A percentile compares a stretch with the other conserved stretches of the same genome.
These are phyloP conservation scores for Siderastrea siderea DNA, from an alignment of 92 coral and sea anemone species.

Conservation along the genomic window DNA sequence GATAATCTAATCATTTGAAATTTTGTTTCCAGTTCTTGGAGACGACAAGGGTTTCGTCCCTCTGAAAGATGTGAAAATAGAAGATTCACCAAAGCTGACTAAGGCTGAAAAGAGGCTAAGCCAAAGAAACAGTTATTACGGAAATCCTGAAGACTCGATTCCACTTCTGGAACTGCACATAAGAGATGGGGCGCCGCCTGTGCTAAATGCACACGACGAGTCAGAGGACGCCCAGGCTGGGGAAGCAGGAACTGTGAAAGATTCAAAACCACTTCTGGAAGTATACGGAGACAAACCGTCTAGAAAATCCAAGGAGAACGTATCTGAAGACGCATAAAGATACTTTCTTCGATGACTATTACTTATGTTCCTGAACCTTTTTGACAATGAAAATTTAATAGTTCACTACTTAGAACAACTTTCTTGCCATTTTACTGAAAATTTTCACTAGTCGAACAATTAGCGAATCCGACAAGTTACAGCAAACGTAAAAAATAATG, in stretches of 20 bases:
- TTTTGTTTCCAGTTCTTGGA: not conserved
- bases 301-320: slow-evolving; percentile 1
- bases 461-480: no score
- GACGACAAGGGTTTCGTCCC: slow-evolving; percentile 5
- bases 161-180: slow-evolving; percentile 32
- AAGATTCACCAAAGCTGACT: not conserved
- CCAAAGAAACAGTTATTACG: slow-evolving; percentile 5
- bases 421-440: no score
- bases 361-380: not conserved
- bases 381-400: not conserved
- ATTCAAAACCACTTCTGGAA: slow-evolving; percentile 2
- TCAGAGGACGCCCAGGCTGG: slow-evolving; percentile 4
- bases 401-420: no score
- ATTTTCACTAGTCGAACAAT: no score
- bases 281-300: not conserved
- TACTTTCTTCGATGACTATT: not conserved
- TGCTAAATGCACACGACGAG: not conserved
- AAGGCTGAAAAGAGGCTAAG: slow-evolving; percentile 4
- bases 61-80: slow-evolving; percentile 8
- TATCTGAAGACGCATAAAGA: not conserved
- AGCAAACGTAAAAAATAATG: no score
- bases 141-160: slow-evolving; percentile 33
- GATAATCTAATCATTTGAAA: no score
- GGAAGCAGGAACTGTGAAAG: not conserved
- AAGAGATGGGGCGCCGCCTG: not conserved